A percentile compares a stretch with the other conserved stretches of the same genome.
These are phyloP conservation scores for Notechis scutatus DNA, from an alignment of 2,113 vertebrate genomes.

Conservation along the genomic window DNA sequence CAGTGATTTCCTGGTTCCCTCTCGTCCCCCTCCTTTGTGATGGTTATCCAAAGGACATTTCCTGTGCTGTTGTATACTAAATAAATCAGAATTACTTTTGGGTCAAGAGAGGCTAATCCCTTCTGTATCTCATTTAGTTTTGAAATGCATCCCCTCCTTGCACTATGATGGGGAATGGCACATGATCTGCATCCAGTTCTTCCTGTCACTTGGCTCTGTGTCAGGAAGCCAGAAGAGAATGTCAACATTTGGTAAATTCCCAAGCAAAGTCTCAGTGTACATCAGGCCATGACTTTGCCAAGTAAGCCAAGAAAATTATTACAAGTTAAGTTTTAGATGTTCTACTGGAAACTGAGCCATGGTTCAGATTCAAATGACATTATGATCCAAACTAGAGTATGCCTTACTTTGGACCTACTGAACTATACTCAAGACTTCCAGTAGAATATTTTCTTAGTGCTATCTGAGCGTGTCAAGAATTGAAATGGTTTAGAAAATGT, in stretches of 20 bases:
- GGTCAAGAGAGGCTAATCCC: neutral
- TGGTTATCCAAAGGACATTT: neutral
- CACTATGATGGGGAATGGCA: neutral
- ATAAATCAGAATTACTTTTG: neutral
- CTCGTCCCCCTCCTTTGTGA: neutral
- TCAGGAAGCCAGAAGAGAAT: neutral
- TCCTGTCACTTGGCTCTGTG: neutral
- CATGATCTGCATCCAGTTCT: neutral
- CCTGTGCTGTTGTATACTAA: neutral
- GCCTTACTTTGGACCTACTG: neutral
- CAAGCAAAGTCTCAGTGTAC: neutral
- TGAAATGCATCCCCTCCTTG: neutral
- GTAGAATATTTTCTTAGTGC: neutral
- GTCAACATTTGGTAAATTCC: neutral
- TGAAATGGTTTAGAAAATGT: neutral
- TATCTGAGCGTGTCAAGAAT: neutral
- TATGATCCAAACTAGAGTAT: neutral
- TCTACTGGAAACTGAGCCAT: neutral
- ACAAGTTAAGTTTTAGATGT: neutral
- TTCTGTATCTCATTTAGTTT: neutral
- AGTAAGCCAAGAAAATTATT: neutral
- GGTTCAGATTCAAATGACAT: neutral
- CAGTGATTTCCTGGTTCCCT: neutral
- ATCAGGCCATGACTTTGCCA: neutral
- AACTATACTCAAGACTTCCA: neutral